Evolutionary conservation across 2,888 invertebrate species (phyloP).

Genomic region (Eilema sororculum): DNA sequence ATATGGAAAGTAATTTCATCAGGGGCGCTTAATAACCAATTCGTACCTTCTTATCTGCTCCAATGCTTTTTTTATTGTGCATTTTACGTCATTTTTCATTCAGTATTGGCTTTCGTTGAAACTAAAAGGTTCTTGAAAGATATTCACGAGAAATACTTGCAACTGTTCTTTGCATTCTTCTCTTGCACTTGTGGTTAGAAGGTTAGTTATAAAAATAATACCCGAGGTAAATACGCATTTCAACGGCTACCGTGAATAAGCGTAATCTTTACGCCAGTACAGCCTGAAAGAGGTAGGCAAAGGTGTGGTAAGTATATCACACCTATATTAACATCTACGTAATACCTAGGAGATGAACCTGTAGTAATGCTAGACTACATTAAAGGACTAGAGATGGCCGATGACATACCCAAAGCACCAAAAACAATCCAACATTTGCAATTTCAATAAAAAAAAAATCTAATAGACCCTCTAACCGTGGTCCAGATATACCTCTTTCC

Average conservation of each 20-base stretch:
- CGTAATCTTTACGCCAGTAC: not conserved
- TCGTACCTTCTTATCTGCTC: constrained; percentile 55
- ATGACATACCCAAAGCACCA: not conserved
- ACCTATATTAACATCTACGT: too few species aligned
- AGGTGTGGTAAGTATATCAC: not conserved
- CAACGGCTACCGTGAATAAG: not conserved
- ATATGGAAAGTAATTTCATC: constrained; percentile 75
- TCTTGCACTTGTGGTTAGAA: not conserved
- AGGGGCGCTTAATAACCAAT: constrained; percentile 65
- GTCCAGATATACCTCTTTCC: not conserved
- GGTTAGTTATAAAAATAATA: not conserved
- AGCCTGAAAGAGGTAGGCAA: not conserved
- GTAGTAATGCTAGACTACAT: too few species aligned
- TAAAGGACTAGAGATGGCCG: too few species aligned
- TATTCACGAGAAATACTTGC: not conserved
- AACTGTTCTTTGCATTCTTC: not conserved
- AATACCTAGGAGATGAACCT: too few species aligned
- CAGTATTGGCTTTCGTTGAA: constrained; percentile 23
- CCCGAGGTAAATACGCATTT: not conserved
- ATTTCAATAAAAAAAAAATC: not conserved
- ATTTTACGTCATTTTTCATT: constrained; percentile 20
- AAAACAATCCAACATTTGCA: not conserved
- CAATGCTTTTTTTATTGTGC: constrained; percentile 47
- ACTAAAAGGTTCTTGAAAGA: not conserved
- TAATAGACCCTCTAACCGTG: too few species aligned